Conservation (phyloP, 2,888 invertebrate genomes). For the Leptopilina myrica region DNA sequence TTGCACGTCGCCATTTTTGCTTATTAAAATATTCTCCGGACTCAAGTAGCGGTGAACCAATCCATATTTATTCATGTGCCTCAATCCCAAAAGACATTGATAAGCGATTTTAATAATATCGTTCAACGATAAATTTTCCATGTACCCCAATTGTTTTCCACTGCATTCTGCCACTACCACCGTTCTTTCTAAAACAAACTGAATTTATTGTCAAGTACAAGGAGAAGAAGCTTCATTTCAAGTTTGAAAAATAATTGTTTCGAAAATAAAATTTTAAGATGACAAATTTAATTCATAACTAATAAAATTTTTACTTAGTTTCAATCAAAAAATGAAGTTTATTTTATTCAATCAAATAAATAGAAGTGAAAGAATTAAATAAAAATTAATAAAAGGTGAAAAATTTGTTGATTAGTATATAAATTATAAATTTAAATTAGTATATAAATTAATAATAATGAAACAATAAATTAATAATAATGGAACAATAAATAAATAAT, state of each 20-base stretch:
- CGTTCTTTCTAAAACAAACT: slow-evolving; percentile 82
- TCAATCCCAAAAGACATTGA: slow-evolving; percentile 86
- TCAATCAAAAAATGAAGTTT: too few species aligned
- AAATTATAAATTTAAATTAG: too few species aligned
- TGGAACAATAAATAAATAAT: background rate
- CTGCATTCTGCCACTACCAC: slow-evolving; percentile 90
- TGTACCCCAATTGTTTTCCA: slow-evolving; percentile 81
- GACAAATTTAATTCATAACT: too few species aligned
- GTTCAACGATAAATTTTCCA: slow-evolving; percentile 77
- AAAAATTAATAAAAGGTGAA: too few species aligned
- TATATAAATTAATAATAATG: too few species aligned
- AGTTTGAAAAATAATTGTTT: background rate
- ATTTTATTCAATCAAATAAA: too few species aligned
- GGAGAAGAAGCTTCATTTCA: too few species aligned
- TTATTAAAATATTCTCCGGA: slow-evolving; percentile 89
- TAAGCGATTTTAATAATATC: slow-evolving; percentile 83
- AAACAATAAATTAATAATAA: too few species aligned
- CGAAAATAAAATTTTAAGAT: too few species aligned
- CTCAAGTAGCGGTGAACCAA: slow-evolving; percentile 89
- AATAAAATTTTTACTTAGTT: too few species aligned
- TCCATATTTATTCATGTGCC: slow-evolving; percentile 84
- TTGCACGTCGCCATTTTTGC: slow-evolving; percentile 85
- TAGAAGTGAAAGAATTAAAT: too few species aligned
- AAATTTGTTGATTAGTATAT: too few species aligned
- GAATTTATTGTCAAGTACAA: background rate